Base-by-base conservation (phyloP, 2,113 vertebrate genomes). In the Cinclus mexicanus region DNA sequence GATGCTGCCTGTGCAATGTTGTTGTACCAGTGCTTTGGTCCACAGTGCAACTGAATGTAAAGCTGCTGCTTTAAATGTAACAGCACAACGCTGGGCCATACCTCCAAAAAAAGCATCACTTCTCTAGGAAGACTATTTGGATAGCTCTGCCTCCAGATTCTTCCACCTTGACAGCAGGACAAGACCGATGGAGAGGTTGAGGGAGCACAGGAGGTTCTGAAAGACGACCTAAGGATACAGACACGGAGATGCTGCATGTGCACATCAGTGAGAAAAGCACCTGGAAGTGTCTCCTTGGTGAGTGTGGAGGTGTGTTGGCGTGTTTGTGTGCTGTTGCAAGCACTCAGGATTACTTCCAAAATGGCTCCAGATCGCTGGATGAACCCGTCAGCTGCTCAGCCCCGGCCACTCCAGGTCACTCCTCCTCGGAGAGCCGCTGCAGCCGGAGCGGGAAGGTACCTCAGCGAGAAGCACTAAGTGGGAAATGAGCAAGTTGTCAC, bases 191-290 rank as follows among this genome's bases (percentile, higher is more conserved):
- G 82, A 35, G n/a, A 55, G 22, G 31, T 37, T 56, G 29, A 24
- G n/a, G 44, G 31, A 69, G 13, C 37, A 57, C 57, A 70, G 19
- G 41, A 29, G 53, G 10, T 16, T 39, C 19, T 64, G 49, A n/a
- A 56, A 71, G 39, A 59, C 0, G 10, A 55, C 0, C 7, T 29
- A 15, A 87, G 23, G 35, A 78, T 14, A 52, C 24, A 35, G 60
- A 24, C 21, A 33, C 0, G 3, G 19, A 67, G 31, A 59, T 20
- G 76, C 67, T 10, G 17, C 0, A 0, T 5, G 35, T 6, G 41
- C 5, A 0, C 3, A 11, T 37, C 35, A 26, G 14, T 16, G 85
- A 64, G 37, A 53, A 46, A 60, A 47, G 57, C 56, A 35, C 0
- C 2, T 47, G 57, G 18, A n/a, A 33, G 14, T 2, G 25, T 11